phyloP scores from a whole-genome alignment of 2,888 invertebrate species.

The Nysson spinosus region DNA sequence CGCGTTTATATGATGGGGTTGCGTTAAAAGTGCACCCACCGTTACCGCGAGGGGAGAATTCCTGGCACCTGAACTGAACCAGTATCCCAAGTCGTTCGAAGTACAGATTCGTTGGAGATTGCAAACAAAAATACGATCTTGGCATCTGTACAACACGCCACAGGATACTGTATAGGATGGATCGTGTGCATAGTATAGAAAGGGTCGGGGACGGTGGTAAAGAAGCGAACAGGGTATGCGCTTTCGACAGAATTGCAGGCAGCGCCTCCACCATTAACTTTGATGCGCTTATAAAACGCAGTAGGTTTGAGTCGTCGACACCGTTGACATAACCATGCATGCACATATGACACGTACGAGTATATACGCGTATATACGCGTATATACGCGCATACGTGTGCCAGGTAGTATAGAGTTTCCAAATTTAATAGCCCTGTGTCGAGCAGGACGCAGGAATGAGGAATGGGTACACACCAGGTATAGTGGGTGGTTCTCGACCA shows the following conservation, averaged over 20 bases:
- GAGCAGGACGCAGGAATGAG: slow-evolving; percentile 58
- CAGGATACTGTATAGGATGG: background rate
- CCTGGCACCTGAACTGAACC: slow-evolving; percentile 16
- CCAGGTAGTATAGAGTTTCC: slow-evolving; percentile 67
- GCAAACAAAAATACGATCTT: slow-evolving; percentile 61
- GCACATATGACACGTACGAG: slow-evolving; percentile 15
- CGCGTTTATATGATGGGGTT: slow-evolving; percentile 40
- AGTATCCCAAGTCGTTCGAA: slow-evolving; percentile 49
- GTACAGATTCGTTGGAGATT: slow-evolving; percentile 54
- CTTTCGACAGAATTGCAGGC: slow-evolving; percentile 61
- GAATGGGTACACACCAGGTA: slow-evolving; percentile 60
- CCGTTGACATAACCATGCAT: slow-evolving; percentile 17
- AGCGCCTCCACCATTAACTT: slow-evolving; percentile 66
- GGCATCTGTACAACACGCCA: slow-evolving; percentile 37
- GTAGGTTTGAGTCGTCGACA: slow-evolving; percentile 53
- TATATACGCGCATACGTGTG: slow-evolving; percentile 19
- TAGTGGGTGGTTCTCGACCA: slow-evolving; percentile 57
- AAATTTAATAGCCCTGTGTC: slow-evolving; percentile 72
- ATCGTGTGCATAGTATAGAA: background rate
- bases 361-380: slow-evolving; percentile 16
- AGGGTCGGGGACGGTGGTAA: background rate
- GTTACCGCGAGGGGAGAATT: slow-evolving; percentile 36
- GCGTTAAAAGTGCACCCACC: slow-evolving; percentile 16
- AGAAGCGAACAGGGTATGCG: slow-evolving; percentile 41
- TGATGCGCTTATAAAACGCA: slow-evolving; percentile 72